These are phyloP conservation scores for Toxostoma redivivum DNA, from an alignment of 2,113 vertebrate species.

Conservation along the genomic window DNA sequence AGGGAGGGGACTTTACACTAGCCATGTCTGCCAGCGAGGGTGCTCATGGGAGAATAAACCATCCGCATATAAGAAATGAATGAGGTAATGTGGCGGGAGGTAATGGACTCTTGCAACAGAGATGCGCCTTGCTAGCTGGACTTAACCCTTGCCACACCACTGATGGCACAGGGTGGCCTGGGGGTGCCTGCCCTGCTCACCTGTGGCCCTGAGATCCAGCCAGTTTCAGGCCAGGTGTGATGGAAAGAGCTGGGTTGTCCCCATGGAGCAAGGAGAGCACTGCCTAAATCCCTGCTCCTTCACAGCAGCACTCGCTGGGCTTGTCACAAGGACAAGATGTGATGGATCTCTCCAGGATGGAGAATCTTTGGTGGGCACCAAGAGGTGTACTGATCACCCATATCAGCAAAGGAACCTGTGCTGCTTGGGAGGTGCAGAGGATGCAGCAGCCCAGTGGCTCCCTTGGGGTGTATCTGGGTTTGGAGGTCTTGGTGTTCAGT, in stretches of 20 bases:
- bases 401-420: neutral
- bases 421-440: neutral
- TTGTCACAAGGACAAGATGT: neutral
- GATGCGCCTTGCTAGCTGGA: slow-evolving; percentile 76
- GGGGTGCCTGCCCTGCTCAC: fast-evolving
- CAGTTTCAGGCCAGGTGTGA: fast-evolving
- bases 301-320: neutral
- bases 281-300: fast-evolving
- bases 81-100: slow-evolving; percentile 92
- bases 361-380: neutral
- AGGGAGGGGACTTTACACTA: slow-evolving; percentile 86
- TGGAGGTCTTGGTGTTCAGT: neutral
- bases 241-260: neutral
- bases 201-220: neutral
- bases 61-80: slow-evolving; percentile 93
- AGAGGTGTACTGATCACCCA: fast-evolving
- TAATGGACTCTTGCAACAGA: slow-evolving; percentile 93
- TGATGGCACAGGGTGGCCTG: neutral
- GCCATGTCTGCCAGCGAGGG: slow-evolving; percentile 84
- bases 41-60: slow-evolving; percentile 89
- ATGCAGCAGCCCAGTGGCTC: neutral
- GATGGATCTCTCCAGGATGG: neutral
- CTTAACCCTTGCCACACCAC: slow-evolving; percentile 73
- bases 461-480: fast-evolving
- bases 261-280: fast-evolving